These are phyloP conservation scores for Lytechinus pictus DNA, from an alignment of 35 echinoderm and acorn worm species.

Conservation along the genomic window DNA sequence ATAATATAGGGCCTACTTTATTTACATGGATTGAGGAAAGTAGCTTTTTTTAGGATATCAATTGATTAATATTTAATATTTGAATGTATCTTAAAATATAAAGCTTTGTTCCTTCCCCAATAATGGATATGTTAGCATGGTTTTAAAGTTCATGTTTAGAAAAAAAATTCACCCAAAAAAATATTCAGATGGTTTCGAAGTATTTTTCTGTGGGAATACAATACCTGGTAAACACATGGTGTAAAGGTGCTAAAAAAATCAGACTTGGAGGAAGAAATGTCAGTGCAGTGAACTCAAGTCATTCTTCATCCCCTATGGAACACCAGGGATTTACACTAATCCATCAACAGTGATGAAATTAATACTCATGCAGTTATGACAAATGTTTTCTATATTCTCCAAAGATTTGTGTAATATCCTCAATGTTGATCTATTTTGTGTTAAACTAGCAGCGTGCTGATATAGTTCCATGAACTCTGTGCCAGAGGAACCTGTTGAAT, in stretches of 20 bases:
- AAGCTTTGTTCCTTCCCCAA: too few species aligned
- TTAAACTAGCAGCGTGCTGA: not conserved
- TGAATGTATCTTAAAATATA: too few species aligned
- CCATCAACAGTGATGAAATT: constrained; percentile 5
- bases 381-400: not conserved
- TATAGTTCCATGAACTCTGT: constrained; percentile 2
- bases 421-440: not conserved
- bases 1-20: too few species aligned
- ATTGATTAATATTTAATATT: too few species aligned
- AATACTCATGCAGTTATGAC: constrained; percentile 27
- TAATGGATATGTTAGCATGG: too few species aligned
- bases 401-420: constrained; percentile 13
- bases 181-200: too few species aligned
- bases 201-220: not conserved
- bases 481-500: not conserved
- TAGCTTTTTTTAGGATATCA: too few species aligned
- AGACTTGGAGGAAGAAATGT: not conserved
- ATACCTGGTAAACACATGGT: not conserved
- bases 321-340: not conserved
- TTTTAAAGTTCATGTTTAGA: too few species aligned
- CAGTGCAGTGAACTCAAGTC: constrained; percentile 8
- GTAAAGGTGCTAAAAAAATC: not conserved
- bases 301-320: not conserved
- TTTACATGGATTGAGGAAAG: too few species aligned
- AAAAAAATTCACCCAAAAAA: too few species aligned